phyloP scores from a whole-genome alignment of 2,113 vertebrate species.

The Trichechus manatus region DNA sequence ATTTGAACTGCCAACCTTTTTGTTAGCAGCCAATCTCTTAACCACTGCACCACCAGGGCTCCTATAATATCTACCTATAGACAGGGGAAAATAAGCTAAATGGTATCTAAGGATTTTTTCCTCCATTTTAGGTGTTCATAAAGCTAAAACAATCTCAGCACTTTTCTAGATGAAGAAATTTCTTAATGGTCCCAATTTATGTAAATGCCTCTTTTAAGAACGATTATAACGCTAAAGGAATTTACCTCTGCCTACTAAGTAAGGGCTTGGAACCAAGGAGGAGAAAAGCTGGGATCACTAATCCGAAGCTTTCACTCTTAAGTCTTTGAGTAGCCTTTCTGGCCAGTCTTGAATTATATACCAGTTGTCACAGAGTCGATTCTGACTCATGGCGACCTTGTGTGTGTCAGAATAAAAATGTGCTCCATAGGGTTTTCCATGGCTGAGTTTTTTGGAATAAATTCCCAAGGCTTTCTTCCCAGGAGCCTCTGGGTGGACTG shows the following conservation, averaged over 20 bases:
- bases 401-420: neutral
- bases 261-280: neutral
- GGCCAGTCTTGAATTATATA: neutral
- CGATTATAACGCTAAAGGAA: neutral
- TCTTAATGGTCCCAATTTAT: neutral
- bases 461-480: neutral
- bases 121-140: neutral
- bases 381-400: neutral
- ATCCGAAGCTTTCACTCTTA: neutral
- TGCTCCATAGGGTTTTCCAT: neutral
- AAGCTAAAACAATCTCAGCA: neutral
- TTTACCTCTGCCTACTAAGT: neutral
- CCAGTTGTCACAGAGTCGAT: neutral
- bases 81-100: neutral
- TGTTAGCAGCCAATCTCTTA: neutral
- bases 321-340: neutral
- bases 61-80: neutral
- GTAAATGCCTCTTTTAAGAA: slow-evolving; percentile 13
- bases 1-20: neutral
- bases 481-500: neutral
- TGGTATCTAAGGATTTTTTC: neutral
- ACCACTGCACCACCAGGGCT: no score
- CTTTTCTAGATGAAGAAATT: slow-evolving; percentile 22
- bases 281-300: neutral
- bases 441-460: neutral